Percentiles rank a stretch among this genome's conserved stretches.
Conservation (phyloP, 2,888 invertebrate species). For the Chaetogeoica ovagalla region DNA sequence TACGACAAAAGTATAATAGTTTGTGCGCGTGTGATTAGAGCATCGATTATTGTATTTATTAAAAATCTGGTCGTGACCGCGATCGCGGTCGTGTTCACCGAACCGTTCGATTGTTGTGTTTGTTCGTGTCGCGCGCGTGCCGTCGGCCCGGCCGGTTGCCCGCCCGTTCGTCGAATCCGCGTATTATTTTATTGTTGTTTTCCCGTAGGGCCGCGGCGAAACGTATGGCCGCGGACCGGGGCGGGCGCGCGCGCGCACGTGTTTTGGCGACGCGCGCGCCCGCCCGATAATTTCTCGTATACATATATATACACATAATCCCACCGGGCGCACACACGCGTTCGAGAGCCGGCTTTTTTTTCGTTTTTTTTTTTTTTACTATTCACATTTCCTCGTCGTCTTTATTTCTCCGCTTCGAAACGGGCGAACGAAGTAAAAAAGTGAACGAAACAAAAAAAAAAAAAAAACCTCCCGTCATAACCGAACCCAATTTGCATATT, state of each 20-base stretch:
- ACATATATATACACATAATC: neutral
- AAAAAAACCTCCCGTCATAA: neutral
- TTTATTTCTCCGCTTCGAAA: too few species aligned
- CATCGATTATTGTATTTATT: slow-evolving; percentile 3
- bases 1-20: too few species aligned
- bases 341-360: too few species aligned
- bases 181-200: slow-evolving; percentile 19
- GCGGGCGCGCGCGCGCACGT: slow-evolving; percentile 6
- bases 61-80: neutral
- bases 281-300: slow-evolving; percentile 21
- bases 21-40: neutral
- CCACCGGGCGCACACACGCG: slow-evolving; percentile 3
- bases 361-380: too few species aligned
- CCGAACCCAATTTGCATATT: slow-evolving; percentile 23
- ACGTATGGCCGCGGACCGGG: slow-evolving; percentile 1
- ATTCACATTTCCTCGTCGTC: too few species aligned
- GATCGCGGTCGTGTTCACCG: slow-evolving; percentile 29
- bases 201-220: slow-evolving; percentile 8
- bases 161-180: too few species aligned
- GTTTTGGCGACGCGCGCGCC: neutral
- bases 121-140: slow-evolving; percentile 15
- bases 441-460: neutral
- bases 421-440: too few species aligned
- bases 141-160: slow-evolving; percentile 1
- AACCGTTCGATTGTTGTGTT: slow-evolving; percentile 45